Evolutionary conservation across 2,113 vertebrate species (phyloP), one percentile per base, ranked within the genome.

Genomic region (Ranitomeya variabilis): DNA sequence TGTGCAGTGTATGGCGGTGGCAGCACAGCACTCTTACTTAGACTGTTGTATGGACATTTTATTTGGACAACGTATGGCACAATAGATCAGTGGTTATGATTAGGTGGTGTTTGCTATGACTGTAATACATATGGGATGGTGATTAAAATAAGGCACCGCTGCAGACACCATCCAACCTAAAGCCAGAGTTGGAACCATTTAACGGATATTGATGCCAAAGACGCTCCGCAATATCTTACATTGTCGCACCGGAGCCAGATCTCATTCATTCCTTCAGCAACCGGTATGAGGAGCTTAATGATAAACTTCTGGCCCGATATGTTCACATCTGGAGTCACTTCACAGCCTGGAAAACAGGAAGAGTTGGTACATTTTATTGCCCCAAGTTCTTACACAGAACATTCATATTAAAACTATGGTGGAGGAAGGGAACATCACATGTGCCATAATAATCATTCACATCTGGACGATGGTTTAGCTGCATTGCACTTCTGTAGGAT

Each of bases 301-400:
- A 99, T 99, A 92, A 99, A 99, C 94, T 99, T 99, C 93, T 99
- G 98, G 87, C 96, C 97, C 7, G 98, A 99, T 94, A 99, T 99
- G 94, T 99, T 99, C 90, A 99, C 98, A 92, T 99, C 98, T 83
- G 98, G 98, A 71, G 98, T 99, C 90, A 99, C 98, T 95, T 99
- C 98, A 93, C 98, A 99, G 80, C 98, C 98, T 99, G 82, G 86
- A 93, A 77, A 0, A 51, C 85, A 90, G 60, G 89, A 91, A 85
- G 10, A 86, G 13, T 45, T 31, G 84, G 78, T 59, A 79, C 78
- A 9, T 59, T 57, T 59, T 66, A 59, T 80, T 59, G 54, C 55
- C 55, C 78, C n/a, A 0, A 11, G 55, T 26, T 80, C 78, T 79
- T 11, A 81, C 15, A 81, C 6, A 31, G 80, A 59, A 62, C 80